Percentiles rank a stretch among this genome's conserved stretches.
These are phyloP conservation scores for Lepus timidus DNA, from an alignment of 2,113 vertebrate genomes.

Conservation along the genomic window DNA sequence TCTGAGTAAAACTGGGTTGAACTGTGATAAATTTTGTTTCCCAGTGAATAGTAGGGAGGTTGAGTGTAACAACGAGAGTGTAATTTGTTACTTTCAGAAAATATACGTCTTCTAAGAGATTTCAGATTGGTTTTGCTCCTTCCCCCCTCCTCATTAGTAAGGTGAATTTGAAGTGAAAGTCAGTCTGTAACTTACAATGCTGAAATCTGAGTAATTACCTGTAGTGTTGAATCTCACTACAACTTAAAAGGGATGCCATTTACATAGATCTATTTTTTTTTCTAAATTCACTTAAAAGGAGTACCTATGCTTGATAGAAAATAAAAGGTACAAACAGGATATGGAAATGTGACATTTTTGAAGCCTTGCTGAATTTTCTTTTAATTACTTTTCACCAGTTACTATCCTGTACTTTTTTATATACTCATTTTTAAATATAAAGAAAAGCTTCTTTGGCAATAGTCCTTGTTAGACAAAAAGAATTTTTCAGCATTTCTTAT, in stretches of 20 bases:
- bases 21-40: neutral
- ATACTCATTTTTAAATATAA: conserved; percentile 35
- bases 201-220: neutral
- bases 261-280: neutral
- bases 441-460: conserved; percentile 30
- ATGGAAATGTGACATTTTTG: conserved; percentile 30
- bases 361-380: neutral
- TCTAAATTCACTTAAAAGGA: conserved; percentile 36
- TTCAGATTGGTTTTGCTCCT: neutral
- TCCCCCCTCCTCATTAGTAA: neutral
- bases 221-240: neutral
- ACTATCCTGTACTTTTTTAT: neutral
- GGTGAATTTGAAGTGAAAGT: neutral
- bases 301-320: neutral
- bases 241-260: conserved; percentile 26
- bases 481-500: conserved; percentile 44
- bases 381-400: neutral
- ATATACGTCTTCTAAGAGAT: neutral
- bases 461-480: conserved; percentile 10
- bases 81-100: conserved; percentile 26
- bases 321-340: conserved; percentile 9
- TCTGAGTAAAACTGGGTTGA: neutral
- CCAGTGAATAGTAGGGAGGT: neutral
- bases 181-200: neutral
- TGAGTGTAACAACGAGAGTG: neutral